These are phyloP conservation scores for Anorthoa munda DNA, from an alignment of 2,888 invertebrate species.

Conservation along the genomic window DNA sequence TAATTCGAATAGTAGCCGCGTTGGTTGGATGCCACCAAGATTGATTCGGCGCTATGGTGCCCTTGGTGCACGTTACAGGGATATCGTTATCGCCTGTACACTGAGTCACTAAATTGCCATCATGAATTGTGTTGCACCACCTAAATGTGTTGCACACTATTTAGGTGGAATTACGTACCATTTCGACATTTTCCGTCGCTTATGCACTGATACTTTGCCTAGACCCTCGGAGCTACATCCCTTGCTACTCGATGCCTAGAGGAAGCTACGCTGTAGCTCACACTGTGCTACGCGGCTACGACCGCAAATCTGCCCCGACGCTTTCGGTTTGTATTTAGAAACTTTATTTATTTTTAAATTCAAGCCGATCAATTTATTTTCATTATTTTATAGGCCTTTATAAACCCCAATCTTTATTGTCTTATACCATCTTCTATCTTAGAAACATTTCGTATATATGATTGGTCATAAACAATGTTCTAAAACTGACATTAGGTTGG, in stretches of 20 bases:
- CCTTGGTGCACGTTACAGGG: too few relatives aligned
- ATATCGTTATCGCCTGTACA: too few relatives aligned
- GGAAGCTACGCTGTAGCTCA: slow-evolving; percentile 23
- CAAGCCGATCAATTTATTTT: slow-evolving; percentile 39
- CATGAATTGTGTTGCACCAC: too few relatives aligned
- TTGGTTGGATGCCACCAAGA: too few relatives aligned
- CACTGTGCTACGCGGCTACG: slow-evolving; percentile 1
- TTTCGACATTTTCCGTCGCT: too few relatives aligned
- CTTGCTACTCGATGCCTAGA: not conserved
- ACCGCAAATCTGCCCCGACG: not conserved
- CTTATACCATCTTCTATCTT: not conserved
- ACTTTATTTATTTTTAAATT: slow-evolving; percentile 48
- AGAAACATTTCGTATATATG: slow-evolving; percentile 24
- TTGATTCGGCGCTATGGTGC: too few relatives aligned
- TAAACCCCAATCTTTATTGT: slow-evolving; percentile 23
- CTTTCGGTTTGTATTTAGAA: slow-evolving; percentile 38
- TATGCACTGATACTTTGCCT: too few relatives aligned
- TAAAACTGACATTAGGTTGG: not conserved
- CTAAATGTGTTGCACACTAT: too few relatives aligned
- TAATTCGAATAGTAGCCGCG: too few relatives aligned
- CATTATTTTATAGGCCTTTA: slow-evolving; percentile 14
- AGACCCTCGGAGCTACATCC: too few relatives aligned
- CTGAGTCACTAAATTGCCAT: too few relatives aligned
- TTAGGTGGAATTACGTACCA: too few relatives aligned
- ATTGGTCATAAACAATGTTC: slow-evolving; percentile 8